Base-by-base conservation (phyloP, 1,140 invertebrate species). In the Cyclargus thomasi region DNA sequence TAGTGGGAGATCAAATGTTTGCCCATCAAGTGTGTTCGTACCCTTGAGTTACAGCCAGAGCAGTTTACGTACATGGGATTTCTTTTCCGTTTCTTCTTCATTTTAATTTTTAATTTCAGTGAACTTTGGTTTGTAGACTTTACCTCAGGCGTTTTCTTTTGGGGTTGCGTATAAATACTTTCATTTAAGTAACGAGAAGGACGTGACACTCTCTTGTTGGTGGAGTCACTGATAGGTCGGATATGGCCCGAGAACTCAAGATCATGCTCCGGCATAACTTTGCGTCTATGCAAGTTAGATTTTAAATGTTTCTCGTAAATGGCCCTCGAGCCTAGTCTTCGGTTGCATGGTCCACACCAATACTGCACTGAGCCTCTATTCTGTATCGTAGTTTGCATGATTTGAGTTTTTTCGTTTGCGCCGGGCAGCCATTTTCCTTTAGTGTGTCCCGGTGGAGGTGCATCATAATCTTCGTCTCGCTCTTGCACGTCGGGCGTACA, bases 1-100 rank as follows among this genome's bases (percentile, higher is more conserved):
- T 95, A 97, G 84, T 95, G 95, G 29, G 95, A 96, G 67, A 97
- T 95, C 65, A 97, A 90, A 88, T 97, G 96, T 81, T 96, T 96
- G 65, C 96, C 95, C 88, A 96, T 94, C 71, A 95, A 86, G 68
- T 94, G 91, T 2, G 92, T 91, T 65, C 91, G 92, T 22, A 96
- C 94, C 72, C 92, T 92, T 16, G 93, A 93, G 29, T 92, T 92
- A 71, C 95, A 97, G 65, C 95, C 94, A 57, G 93, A 92, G 79
- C 95, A 96, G 67, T 90, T 91, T 5, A 93, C 84, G 63, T 91
- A 92, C 64, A 91, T 89, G 69, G 92, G 92, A 68, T 92, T 92
- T 67, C 94, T 88, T 63, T 89, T 92, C 18, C 93, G 87, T 69
- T 90, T 92, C 73, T 89, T 88, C 35, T 82, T 75, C 39, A 70